Evolutionary conservation across 2,113 vertebrate species (phyloP).

Genomic region (Sinocyclocheilus anshuiensis): DNA sequence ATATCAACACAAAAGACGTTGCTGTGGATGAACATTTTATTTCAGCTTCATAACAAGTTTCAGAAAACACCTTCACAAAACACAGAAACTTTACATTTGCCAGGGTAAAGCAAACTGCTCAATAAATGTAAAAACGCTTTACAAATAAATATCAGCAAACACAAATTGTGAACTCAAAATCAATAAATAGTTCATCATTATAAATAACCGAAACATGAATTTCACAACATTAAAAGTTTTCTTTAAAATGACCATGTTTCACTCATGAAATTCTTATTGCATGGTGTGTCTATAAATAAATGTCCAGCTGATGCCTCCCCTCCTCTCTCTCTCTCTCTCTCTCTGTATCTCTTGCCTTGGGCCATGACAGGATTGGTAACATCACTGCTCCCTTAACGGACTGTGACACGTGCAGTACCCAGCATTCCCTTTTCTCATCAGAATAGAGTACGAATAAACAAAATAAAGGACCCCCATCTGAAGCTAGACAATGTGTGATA

Average conservation of each 20-base stretch:
- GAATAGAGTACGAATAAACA: constrained; percentile 31
- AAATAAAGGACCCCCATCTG: constrained; percentile 21
- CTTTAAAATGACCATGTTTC: not conserved
- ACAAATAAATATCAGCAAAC: constrained; percentile 38
- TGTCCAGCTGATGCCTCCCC: constrained; percentile 18
- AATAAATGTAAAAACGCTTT: not conserved
- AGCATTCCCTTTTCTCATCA: constrained; percentile 35
- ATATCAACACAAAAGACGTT: constrained; percentile 1
- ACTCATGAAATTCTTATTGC: constrained; percentile 20
- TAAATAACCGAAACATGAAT: constrained; percentile 23
- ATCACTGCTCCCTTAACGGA: constrained; percentile 39
- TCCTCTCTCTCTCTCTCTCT: constrained; percentile 30
- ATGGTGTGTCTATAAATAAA: constrained; percentile 31
- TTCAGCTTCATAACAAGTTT: constrained; percentile 16
- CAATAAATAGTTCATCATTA: constrained; percentile 25
- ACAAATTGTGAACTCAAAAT: constrained; percentile 24
- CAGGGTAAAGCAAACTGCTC: not conserved
- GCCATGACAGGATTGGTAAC: constrained; percentile 44
- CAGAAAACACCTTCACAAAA: constrained; percentile 25
- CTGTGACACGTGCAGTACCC: constrained; percentile 43
- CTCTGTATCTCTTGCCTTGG: constrained; percentile 38
- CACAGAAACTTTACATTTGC: constrained; percentile 5
- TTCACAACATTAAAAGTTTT: constrained; percentile 16
- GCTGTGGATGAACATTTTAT: constrained; percentile 17
- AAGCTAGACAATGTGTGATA: not conserved